Conservation (phyloP, 2,888 invertebrate species). For the Eristalis intricaria region DNA sequence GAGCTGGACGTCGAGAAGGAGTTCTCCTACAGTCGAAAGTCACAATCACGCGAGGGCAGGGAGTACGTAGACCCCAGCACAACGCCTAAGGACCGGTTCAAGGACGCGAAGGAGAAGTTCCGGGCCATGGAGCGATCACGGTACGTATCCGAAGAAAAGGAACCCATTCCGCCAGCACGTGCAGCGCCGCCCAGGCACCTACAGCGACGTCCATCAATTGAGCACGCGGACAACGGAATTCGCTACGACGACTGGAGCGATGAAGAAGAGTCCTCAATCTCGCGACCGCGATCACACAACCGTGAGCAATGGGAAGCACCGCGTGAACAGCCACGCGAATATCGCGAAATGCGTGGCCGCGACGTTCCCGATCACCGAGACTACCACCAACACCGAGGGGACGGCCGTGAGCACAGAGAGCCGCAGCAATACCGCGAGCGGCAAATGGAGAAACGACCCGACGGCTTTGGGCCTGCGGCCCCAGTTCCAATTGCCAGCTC, state of each 20-base stretch:
- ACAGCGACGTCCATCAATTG: conserved; percentile 75
- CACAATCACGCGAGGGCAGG: conserved; percentile 59
- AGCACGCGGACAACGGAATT: conserved; percentile 72
- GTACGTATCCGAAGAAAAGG: conserved; percentile 83
- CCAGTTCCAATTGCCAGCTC: conserved; percentile 73
- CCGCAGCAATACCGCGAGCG: conserved; percentile 75
- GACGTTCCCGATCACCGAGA: conserved; percentile 56
- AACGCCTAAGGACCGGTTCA: conserved; percentile 90
- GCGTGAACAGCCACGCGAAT: conserved; percentile 59
- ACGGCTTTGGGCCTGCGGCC: conserved; percentile 49
- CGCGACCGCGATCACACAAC: conserved; percentile 75
- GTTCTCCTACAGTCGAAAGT: conserved; percentile 71
- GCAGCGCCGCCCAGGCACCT: conserved; percentile 68
- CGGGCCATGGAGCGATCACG: conserved; percentile 85
- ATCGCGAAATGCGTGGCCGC: conserved; percentile 55
- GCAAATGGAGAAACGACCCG: conserved; percentile 47
- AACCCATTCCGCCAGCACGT: conserved; percentile 44
- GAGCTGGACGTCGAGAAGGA: conserved; percentile 72
- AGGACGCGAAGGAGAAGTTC: conserved; percentile 93
- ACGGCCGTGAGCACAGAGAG: conserved; percentile 73
- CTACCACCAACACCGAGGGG: conserved; percentile 66
- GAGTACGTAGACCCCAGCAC: conserved; percentile 73
- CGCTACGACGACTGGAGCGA: conserved; percentile 80
- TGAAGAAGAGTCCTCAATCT: conserved; percentile 75
- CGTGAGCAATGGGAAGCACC: conserved; percentile 73